These are phyloP conservation scores for Echinarachnius parma DNA, from an alignment of 53 echinoderm and acorn worm species.

Conservation along the genomic window DNA sequence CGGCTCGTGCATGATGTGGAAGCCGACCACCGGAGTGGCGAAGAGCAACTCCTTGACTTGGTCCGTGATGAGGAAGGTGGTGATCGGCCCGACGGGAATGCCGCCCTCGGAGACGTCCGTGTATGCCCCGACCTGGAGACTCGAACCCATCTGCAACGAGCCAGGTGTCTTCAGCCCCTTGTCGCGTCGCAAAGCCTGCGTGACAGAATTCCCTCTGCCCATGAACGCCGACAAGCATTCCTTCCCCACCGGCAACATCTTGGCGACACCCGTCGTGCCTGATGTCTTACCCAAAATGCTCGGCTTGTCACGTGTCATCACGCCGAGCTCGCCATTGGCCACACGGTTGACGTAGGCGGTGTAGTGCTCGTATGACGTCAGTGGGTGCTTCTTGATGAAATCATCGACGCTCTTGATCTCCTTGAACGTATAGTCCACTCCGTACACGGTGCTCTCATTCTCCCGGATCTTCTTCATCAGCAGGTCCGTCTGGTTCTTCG, in stretches of 20 bases:
- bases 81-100: conserved; percentile 13
- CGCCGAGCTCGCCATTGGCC: conserved; percentile 9
- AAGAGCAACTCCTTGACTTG: conserved; percentile 3
- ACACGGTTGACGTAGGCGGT: conserved; percentile 15
- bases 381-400: conserved; percentile 12
- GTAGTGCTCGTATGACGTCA: conserved; percentile 21
- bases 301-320: conserved; percentile 4
- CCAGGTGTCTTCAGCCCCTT: background rate
- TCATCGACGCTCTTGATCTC: conserved; percentile 4
- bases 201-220: background rate
- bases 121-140: background rate
- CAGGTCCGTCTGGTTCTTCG: background rate
- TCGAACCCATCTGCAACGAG: conserved; percentile 6
- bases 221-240: background rate
- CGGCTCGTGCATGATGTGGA: conserved; percentile 13
- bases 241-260: conserved; percentile 15
- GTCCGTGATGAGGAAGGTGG: conserved; percentile 16
- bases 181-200: background rate
- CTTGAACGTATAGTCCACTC: conserved; percentile 4
- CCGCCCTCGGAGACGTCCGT: conserved; percentile 10
- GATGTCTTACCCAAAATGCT: conserved; percentile 21
- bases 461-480: conserved; percentile 7
- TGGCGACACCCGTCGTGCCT: conserved; percentile 21
- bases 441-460: conserved; percentile 16
- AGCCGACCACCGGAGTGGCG: conserved; percentile 4